Conservation (phyloP, 2,113 vertebrate species). For the Toxostoma redivivum region DNA sequence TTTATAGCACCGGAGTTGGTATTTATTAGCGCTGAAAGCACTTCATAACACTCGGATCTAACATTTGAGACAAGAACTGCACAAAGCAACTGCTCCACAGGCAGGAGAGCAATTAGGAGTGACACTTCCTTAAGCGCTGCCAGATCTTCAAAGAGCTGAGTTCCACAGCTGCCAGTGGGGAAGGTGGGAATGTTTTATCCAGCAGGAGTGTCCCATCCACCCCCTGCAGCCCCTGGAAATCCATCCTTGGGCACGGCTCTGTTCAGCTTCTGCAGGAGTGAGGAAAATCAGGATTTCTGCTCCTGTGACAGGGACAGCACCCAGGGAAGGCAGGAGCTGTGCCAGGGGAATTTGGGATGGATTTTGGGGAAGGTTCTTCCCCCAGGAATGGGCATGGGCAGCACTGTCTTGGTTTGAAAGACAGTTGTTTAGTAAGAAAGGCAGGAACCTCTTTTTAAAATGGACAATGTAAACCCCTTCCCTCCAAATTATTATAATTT, state of each 20-base stretch:
- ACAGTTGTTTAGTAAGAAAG: too few species aligned
- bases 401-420: too few species aligned
- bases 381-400: not conserved
- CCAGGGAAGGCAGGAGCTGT: not conserved
- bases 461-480: too few species aligned
- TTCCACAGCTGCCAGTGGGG: not conserved
- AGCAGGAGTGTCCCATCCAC: not conserved
- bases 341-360: not conserved
- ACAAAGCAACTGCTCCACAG: not conserved
- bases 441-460: too few species aligned
- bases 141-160: not conserved
- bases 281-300: not conserved
- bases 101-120: not conserved
- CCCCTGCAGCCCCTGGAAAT: not conserved
- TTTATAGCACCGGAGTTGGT: not conserved
- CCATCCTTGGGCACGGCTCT: not conserved
- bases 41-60: not conserved
- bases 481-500: too few species aligned
- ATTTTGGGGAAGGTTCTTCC: not conserved
- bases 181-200: not conserved
- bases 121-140: not conserved
- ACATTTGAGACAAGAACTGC: not conserved
- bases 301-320: not conserved
- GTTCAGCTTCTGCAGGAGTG: not conserved
- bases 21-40: slow-evolving; percentile 8